Conservation (phyloP, 2,888 invertebrate species). For the Trisateles emortualis region DNA sequence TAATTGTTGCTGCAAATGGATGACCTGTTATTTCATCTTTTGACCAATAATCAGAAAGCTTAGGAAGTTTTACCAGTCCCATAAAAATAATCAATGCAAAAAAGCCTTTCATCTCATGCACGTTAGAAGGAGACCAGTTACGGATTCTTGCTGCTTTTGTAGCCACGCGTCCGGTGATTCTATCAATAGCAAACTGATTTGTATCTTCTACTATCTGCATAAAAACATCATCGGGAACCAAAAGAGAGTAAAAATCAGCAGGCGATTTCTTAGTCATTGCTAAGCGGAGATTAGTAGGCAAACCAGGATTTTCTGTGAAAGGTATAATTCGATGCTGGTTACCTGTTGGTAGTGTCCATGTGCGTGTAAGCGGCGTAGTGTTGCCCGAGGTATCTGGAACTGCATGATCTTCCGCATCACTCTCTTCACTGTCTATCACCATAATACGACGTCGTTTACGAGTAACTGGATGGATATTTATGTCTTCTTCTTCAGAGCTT, state of each 20-base stretch:
- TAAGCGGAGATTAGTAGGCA: neutral
- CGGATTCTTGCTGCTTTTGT: constrained; percentile 5
- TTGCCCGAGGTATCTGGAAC: constrained; percentile 1
- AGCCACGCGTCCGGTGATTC: constrained; percentile 3
- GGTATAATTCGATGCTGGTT: neutral
- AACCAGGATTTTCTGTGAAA: constrained; percentile 5
- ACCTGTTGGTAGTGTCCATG: neutral
- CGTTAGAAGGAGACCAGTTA: constrained; percentile 7
- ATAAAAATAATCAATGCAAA: constrained; percentile 10
- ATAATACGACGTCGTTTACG: neutral
- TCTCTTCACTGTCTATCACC: neutral
- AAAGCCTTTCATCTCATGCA: constrained; percentile 6
- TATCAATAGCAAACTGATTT: constrained; percentile 12
- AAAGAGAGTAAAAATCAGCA: constrained; percentile 1
- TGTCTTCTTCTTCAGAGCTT: neutral
- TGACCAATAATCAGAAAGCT: too few relatives aligned
- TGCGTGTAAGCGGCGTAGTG: neutral
- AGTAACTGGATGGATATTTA: too few relatives aligned
- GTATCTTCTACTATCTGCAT: constrained; percentile 3
- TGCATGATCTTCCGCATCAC: neutral
- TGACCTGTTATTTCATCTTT: too few relatives aligned
- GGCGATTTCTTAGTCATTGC: neutral
- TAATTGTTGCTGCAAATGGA: constrained; percentile 14
- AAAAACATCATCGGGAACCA: constrained; percentile 4
- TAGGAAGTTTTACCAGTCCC: constrained; percentile 7